Base-by-base conservation (phyloP, 2,888 invertebrate genomes). In the Agrochola circellaris region DNA sequence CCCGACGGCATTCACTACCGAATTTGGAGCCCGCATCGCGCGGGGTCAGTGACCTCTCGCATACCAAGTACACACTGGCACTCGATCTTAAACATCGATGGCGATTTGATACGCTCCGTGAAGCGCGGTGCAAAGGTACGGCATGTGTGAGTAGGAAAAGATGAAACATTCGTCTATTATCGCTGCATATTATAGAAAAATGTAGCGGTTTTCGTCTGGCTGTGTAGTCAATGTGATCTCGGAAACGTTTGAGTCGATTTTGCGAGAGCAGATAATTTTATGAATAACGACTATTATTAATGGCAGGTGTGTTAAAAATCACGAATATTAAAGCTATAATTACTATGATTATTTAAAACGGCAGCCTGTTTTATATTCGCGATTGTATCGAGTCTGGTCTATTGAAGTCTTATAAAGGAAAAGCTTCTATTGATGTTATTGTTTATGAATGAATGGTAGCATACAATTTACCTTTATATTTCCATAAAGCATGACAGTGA, bases 1-100 rank as follows among this genome's bases (percentile, higher is more conserved):
- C 90, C 90, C 92, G 89, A 88, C 89, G 91, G 89, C 89, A 90
- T 90, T 90, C 89, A 90, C 92, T 93, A 92, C 95, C 92, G 92
- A 95, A 95, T 95, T 95, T 88, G 94, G 94, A 91, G 93, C 95
- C 94, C 94, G 94, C 94, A 94, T 93, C 89, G 92, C 65, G 74
- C 77, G 90, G 83, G 95, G 94, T 95, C 95, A 84, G 51, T 87
- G 94, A 94, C 95, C 96, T 91, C 81, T 89, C 87, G 84, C 86
- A 83, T 83, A 83, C 89, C 87, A 90, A 86, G 89, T 86, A 85
- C 88, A 90, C 92, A 93, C 91, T 91, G 85, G 85, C 87, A 88
- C 87, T 89, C 87, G 88, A 91, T 91, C 87, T 89, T 92, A 90
- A 89, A 91, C 91, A 88, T 90, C 90, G 87, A 90, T 89, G 90